phyloP scores from a whole-genome alignment of 2,113 vertebrate genomes.

The Pygoscelis antarcticus region DNA sequence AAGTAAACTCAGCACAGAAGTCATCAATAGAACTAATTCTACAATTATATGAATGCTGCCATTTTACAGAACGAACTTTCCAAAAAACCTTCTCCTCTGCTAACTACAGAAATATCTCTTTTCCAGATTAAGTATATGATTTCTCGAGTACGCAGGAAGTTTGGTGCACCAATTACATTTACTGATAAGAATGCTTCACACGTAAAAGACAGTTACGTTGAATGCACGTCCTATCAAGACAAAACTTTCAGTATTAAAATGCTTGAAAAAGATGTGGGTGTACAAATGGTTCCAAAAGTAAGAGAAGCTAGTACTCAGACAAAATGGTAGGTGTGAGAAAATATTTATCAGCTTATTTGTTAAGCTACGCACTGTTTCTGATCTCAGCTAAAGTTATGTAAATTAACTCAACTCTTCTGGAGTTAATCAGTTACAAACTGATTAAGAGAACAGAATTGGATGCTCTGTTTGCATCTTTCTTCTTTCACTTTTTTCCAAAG shows the following conservation, averaged over 20 bases:
- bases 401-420: background rate
- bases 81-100: background rate
- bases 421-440: background rate
- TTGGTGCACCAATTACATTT: conserved; percentile 77
- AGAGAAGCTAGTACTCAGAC: conserved; percentile 82
- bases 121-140: conserved; percentile 83
- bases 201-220: conserved; percentile 73
- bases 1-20: background rate
- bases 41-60: background rate
- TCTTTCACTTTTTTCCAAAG: background rate
- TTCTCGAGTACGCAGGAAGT: conserved; percentile 72
- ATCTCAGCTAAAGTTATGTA: background rate
- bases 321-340: conserved; percentile 75
- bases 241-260: conserved; percentile 80
- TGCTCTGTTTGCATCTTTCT: background rate
- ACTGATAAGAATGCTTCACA: conserved; percentile 75
- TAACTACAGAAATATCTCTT: background rate
- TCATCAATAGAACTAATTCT: background rate
- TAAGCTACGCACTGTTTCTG: background rate
- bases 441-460: background rate
- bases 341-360: background rate
- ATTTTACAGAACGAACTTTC: background rate
- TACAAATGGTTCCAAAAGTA: conserved; percentile 75
- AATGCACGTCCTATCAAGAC: conserved; percentile 83
- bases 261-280: conserved; percentile 78